phyloP scores from a whole-genome alignment of 2,888 invertebrate genomes.

The Aphodius granarius region DNA sequence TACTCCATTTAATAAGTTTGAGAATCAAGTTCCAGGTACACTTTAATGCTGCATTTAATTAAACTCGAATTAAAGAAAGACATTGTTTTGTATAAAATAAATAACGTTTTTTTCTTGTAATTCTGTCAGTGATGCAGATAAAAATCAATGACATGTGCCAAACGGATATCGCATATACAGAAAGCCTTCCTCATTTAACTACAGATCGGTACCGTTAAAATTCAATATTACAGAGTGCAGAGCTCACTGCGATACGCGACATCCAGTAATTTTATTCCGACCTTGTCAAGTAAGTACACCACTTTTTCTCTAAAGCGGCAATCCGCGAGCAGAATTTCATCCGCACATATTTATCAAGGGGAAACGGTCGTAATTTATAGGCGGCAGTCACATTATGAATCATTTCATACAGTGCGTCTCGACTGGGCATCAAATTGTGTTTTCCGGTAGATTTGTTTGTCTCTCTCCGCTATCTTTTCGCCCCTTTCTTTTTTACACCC shows the following conservation, averaged over 20 bases:
- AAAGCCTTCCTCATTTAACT: background rate
- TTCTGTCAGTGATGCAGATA: no score
- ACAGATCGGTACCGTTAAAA: background rate
- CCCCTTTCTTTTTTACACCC: background rate
- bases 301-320: background rate
- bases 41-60: no score
- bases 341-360: background rate
- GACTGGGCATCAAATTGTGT: slow-evolving; percentile 2
- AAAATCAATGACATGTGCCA: no score
- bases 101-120: no score
- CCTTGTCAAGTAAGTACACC: background rate
- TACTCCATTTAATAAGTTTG: no score
- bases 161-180: background rate
- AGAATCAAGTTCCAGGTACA: no score
- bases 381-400: slow-evolving; percentile 4
- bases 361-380: background rate
- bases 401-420: slow-evolving; percentile 1
- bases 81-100: no score
- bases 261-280: background rate
- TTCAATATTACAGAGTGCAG: background rate
- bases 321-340: background rate
- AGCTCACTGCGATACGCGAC: background rate
- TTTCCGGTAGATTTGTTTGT: slow-evolving; percentile 14
- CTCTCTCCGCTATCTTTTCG: slow-evolving; percentile 4
- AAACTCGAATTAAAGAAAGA: no score